These are phyloP conservation scores for Forbesichthys agassizii DNA, from an alignment of 2,113 vertebrate genomes.

Conservation along the genomic window DNA sequence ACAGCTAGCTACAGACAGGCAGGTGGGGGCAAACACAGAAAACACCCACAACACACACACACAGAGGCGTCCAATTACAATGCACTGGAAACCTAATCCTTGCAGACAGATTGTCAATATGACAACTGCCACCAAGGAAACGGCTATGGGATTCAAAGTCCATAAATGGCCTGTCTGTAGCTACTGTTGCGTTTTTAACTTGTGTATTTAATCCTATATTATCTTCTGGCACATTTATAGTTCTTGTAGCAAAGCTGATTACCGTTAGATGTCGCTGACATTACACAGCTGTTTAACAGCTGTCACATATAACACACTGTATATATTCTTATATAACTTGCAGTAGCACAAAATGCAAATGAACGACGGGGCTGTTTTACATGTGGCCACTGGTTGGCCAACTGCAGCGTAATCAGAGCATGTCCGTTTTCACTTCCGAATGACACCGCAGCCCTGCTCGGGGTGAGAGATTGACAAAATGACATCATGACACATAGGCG, in stretches of 20 bases:
- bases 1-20: neutral
- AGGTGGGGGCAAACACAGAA: constrained; percentile 7
- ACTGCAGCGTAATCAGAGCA: too few species aligned
- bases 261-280: too few species aligned
- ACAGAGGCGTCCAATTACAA: constrained; percentile 58
- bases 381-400: too few species aligned
- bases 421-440: neutral
- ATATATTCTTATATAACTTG: neutral
- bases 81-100: constrained; percentile 59
- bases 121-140: constrained; percentile 49
- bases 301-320: neutral
- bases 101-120: constrained; percentile 68
- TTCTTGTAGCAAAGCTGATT: neutral
- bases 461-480: constrained; percentile 54
- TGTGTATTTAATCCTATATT: constrained; percentile 45
- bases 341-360: neutral
- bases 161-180: constrained; percentile 49
- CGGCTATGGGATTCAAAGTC: constrained; percentile 48
- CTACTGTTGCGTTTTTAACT: constrained; percentile 53
- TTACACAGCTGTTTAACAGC: too few species aligned
- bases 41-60: constrained; percentile 13
- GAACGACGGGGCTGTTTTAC: neutral
- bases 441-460: neutral
- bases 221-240: constrained; percentile 36
- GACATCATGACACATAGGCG: constrained; percentile 52